Base-by-base conservation (phyloP, 2,113 vertebrate species). In the Cyrtonyx montezumae region DNA sequence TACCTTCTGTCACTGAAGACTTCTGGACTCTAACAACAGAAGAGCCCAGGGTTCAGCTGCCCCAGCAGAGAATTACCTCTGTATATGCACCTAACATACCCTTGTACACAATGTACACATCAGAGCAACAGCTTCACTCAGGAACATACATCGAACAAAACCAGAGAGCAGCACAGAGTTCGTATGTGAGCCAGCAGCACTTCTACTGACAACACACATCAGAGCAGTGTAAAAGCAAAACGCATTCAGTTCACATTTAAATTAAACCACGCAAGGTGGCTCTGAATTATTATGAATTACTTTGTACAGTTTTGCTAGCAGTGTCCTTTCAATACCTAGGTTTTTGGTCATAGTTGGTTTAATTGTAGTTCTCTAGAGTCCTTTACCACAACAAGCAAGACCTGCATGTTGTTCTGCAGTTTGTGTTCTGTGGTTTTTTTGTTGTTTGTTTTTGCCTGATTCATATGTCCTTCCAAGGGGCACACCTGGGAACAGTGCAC, bases 181-280 rank as follows among this genome's bases (percentile, higher is more conserved):
- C 61, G 68, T 65, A 80, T 70, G 56, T 71, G 73, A 92, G 87
- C 48, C 85, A 88, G 68, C 51, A 95, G 40, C 61, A 70, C 46
- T 92, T 89, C 93, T 94, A 74, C 56, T 84, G 83, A 88, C 81
- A 85, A 63, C 32, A 22, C 68, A 90, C 51, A 85, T 84, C 49
- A 55, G 2, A 87, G 71, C 36, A 79, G 79, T 90, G 82, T 43
- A 71, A 83, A 95, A 92, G 34, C 23, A 91, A 95, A 94, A 71
- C 82, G 83, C 74, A 95, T 89, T 91, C 92, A 87, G 92, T 51
- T 81, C 91, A 73, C 70, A 91, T 92, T 94, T 85, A 90, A 94
- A 93, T 96, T 96, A 95, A 92, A 91, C 80, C 76, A 84, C 73
- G 94, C 69, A 74, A 90, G 84, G 84, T 83, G 82, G 73, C 81